Conservation (phyloP, 1,140 invertebrate genomes). For the Rhagoletis zephyria region DNA sequence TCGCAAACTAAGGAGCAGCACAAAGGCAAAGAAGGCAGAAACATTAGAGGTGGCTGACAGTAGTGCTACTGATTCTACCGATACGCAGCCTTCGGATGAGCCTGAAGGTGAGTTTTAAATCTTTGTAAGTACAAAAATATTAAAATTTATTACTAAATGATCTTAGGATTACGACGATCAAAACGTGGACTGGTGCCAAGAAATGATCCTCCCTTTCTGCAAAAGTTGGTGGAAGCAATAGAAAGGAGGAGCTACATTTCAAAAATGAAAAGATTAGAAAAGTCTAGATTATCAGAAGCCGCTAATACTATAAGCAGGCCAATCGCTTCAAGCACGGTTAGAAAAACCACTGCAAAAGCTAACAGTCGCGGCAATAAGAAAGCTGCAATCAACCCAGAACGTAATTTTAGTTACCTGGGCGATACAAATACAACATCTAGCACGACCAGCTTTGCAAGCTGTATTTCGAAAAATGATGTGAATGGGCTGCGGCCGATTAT, state of each 20-base stretch:
- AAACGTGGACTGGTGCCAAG: slow-evolving; percentile 63
- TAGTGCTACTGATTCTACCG: background rate
- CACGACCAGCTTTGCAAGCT: background rate
- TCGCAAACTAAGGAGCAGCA: background rate
- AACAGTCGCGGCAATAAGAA: background rate
- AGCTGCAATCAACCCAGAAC: background rate
- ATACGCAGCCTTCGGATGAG: background rate
- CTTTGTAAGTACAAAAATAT: background rate
- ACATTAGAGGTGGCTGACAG: background rate
- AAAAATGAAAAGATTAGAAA: slow-evolving; percentile 12
- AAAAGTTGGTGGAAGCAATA: background rate
- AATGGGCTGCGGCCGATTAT: background rate
- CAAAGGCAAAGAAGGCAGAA: slow-evolving; percentile 8
- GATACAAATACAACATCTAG: slow-evolving; percentile 28
- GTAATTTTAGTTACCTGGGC: background rate
- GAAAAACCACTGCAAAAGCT: background rate
- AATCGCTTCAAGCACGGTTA: slow-evolving; percentile 3
- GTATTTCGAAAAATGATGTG: background rate
- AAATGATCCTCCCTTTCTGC: background rate
- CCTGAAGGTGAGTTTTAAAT: background rate
- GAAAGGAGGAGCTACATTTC: background rate
- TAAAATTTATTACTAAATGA: background rate
- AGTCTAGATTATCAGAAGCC: background rate
- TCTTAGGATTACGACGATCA: slow-evolving; percentile 60
- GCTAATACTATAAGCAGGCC: background rate